Evolutionary conservation across 2,888 invertebrate species (phyloP), one percentile per base, ranked within the genome.

Genomic region (Aspidiotus destructor): DNA sequence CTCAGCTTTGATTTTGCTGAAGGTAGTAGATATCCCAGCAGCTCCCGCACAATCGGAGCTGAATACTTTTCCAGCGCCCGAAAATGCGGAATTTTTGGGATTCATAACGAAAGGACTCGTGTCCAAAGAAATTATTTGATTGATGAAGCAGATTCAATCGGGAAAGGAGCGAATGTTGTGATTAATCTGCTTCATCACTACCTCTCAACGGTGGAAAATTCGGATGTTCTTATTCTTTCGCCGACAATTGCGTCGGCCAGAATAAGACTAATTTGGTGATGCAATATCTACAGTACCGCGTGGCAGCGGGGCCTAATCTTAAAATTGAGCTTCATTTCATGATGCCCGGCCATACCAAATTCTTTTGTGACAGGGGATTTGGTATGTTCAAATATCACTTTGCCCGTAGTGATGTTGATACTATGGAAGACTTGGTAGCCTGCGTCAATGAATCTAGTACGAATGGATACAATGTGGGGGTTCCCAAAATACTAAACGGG

Each of bases 201-300:
- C 42, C 28, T 64, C n/a, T 5, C 9, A 8, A 44, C 48, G n/a
- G n/a, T n/a, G 13, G 13, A 44, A 8, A 44, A 44, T 44, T 8
- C 48, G 8, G 48, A 44, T 10, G 48, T 44, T 8, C 11, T 57
- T 55, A 41, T 64, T 15, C n/a, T 64, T n/a, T n/a, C n/a, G n/a
- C n/a, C n/a, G n/a, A n/a, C n/a, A n/a, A n/a, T n/a, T n/a, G n/a
- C n/a, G n/a, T n/a, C n/a, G 41, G 41, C 3, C 64, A 64, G 53
- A 64, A 64, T 53, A 64, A 64, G 40, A 62, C 42, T 62, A 44
- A 62, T n/a, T 2, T 15, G n/a, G n/a, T n/a, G n/a, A n/a, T 62
- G 8, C 48, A 42, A 8, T 62, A 62, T 16, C 44, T 62, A 8
- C 44, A 15, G 6, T 62, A 41, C 44, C 16, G 62, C 10, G 62